Evolutionary conservation across 2,113 vertebrate genomes (phyloP).

Genomic region (Oncorhynchus clarkii): DNA sequence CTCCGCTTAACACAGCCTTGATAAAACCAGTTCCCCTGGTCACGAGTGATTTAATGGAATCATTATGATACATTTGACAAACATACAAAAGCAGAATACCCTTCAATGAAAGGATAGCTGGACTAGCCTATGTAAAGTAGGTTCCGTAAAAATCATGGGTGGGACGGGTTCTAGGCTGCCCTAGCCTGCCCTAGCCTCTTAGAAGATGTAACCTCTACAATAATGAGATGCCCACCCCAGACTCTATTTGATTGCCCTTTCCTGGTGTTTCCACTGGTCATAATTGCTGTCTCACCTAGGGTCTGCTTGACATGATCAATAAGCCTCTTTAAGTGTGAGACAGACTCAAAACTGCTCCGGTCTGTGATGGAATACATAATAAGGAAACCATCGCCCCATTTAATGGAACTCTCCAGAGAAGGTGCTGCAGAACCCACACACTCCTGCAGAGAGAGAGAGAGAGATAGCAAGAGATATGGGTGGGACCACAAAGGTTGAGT

Average conservation of each 20-base stretch:
- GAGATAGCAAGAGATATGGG: not conserved
- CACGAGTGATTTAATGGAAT: not conserved
- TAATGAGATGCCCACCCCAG: not conserved
- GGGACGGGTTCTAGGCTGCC: too few species aligned
- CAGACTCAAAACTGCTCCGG: constrained; percentile 65
- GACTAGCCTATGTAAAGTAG: too few species aligned
- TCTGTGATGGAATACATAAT: constrained; percentile 75
- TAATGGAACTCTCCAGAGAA: constrained; percentile 66
- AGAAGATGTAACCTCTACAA: too few species aligned
- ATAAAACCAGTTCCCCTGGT: not conserved
- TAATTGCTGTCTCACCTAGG: constrained; percentile 52
- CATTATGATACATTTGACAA: not conserved
- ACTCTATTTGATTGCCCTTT: not conserved
- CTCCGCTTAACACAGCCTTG: not conserved
- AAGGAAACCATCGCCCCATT: constrained; percentile 75
- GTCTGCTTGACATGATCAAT: constrained; percentile 71
- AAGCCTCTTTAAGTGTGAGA: constrained; percentile 68
- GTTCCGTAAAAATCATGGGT: too few species aligned
- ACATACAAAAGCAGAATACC: not conserved
- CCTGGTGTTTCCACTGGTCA: not conserved
- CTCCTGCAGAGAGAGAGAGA: constrained; percentile 41
- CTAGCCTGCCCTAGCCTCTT: too few species aligned
- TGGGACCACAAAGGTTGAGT: not conserved
- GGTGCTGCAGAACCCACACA: constrained; percentile 24
- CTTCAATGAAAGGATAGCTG: not conserved